phyloP scores from a whole-genome alignment of 2,888 invertebrate species.

The Eupithecia vulgata region DNA sequence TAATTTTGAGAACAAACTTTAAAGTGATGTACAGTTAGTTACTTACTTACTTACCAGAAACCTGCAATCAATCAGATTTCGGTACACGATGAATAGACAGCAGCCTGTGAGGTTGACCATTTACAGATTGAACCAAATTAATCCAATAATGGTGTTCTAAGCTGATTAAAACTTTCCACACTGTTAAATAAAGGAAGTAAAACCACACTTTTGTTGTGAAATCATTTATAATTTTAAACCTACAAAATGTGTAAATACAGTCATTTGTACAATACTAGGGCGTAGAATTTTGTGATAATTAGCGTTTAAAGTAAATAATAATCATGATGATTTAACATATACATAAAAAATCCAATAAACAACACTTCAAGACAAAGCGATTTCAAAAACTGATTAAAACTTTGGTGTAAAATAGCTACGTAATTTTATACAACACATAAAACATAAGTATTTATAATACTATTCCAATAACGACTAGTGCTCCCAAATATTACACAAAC shows the following conservation, averaged over 20 bases:
- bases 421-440: slow-evolving; percentile 52
- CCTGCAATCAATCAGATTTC: not conserved
- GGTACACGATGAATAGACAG: not conserved
- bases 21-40: not conserved
- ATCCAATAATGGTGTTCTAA: not conserved
- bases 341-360: not conserved
- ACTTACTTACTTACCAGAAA: not conserved
- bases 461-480: slow-evolving; percentile 52
- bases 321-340: not conserved
- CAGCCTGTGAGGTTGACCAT: not conserved
- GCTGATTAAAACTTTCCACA: not conserved
- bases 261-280: slow-evolving; percentile 61
- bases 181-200: not conserved
- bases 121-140: not conserved
- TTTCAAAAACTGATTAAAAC: slow-evolving; percentile 19
- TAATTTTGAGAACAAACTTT: not conserved
- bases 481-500: slow-evolving; percentile 50
- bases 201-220: slow-evolving; percentile 56
- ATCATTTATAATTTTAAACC: slow-evolving; percentile 69
- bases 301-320: slow-evolving; percentile 16
- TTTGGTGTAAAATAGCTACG: slow-evolving; percentile 48
- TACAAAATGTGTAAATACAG: slow-evolving; percentile 70
- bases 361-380: slow-evolving; percentile 11
- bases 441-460: slow-evolving; percentile 42
- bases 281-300: slow-evolving; percentile 35